Evolutionary conservation across 2,797 vertebrate species (phyloP).

Genomic region (Lepus townsendii): DNA sequence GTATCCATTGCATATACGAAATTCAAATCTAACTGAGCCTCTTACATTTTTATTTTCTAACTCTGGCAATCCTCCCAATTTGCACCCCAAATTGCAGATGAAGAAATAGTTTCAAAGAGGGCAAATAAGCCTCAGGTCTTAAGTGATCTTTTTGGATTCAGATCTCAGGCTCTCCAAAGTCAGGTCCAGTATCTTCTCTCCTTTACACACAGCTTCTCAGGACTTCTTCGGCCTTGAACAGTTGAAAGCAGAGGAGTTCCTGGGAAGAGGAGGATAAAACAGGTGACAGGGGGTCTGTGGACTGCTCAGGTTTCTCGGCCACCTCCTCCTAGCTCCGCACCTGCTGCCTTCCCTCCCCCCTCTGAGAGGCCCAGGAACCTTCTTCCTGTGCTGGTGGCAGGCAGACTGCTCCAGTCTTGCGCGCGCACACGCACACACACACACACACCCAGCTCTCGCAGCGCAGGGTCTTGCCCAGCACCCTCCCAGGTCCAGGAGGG

Average conservation of each 20-base stretch:
- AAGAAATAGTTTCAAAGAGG: constrained; percentile 25
- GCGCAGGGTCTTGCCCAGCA: not conserved
- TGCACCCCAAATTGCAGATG: constrained; percentile 20
- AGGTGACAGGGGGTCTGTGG: constrained; percentile 66
- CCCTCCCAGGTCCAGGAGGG: not conserved
- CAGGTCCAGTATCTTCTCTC: not conserved
- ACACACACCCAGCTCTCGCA: too few relatives aligned
- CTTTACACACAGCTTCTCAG: constrained; percentile 2
- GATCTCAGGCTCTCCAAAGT: not conserved
- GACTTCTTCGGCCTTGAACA: constrained; percentile 23
- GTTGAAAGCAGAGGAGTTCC: constrained; percentile 6
- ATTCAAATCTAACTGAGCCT: constrained; percentile 41
- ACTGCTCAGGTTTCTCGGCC: constrained; percentile 54
- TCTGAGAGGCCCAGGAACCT: not conserved
- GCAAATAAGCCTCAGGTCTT: not conserved
- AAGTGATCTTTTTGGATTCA: not conserved
- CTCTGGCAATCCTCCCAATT: constrained; percentile 28
- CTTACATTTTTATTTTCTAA: constrained; percentile 48
- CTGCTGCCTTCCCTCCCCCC: not conserved
- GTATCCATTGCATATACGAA: constrained; percentile 21
- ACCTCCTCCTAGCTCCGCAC: constrained; percentile 29
- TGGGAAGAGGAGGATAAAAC: constrained; percentile 13
- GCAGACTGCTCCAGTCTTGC: not conserved
- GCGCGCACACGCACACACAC: not conserved
- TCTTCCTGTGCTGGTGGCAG: not conserved